phyloP scores from a whole-genome alignment of 2,113 vertebrate genomes.

The Brachionichthys hirsutus region DNA sequence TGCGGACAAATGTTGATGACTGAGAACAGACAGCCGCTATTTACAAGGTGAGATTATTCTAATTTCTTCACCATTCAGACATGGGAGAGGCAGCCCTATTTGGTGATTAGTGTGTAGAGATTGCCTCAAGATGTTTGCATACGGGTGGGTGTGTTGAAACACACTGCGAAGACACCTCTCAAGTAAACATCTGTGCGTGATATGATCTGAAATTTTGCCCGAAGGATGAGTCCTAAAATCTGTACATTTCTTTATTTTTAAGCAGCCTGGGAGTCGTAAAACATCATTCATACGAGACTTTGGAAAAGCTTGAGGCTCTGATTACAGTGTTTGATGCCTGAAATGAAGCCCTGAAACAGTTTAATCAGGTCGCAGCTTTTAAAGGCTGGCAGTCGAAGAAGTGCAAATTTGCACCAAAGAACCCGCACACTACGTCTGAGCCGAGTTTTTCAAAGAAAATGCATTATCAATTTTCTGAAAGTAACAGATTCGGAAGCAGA shows the following conservation, averaged over 20 bases:
- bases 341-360: neutral
- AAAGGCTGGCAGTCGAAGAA: constrained; percentile 5
- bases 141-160: constrained; percentile 47
- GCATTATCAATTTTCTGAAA: constrained; percentile 22
- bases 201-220: constrained; percentile 35
- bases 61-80: constrained; percentile 31
- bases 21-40: constrained; percentile 47
- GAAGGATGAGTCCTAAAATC: constrained; percentile 29
- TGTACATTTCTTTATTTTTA: constrained; percentile 17
- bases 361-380: constrained; percentile 1
- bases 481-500: constrained; percentile 28
- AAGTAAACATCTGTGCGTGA: constrained; percentile 47
- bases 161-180: constrained; percentile 42
- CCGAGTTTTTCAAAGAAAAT: constrained; percentile 4
- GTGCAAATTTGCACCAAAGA: neutral
- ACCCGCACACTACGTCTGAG: neutral
- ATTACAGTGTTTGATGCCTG: constrained; percentile 1
- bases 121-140: constrained; percentile 60
- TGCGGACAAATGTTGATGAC: constrained; percentile 42
- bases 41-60: constrained; percentile 31
- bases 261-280: constrained; percentile 1
- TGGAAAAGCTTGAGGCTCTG: constrained; percentile 2
- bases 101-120: constrained; percentile 52
- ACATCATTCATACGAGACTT: constrained; percentile 5
- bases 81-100: constrained; percentile 39